Evolutionary conservation across 2,888 invertebrate genomes (phyloP), one percentile per base, ranked within the genome.

Genomic region (Spodoptera littoralis): DNA sequence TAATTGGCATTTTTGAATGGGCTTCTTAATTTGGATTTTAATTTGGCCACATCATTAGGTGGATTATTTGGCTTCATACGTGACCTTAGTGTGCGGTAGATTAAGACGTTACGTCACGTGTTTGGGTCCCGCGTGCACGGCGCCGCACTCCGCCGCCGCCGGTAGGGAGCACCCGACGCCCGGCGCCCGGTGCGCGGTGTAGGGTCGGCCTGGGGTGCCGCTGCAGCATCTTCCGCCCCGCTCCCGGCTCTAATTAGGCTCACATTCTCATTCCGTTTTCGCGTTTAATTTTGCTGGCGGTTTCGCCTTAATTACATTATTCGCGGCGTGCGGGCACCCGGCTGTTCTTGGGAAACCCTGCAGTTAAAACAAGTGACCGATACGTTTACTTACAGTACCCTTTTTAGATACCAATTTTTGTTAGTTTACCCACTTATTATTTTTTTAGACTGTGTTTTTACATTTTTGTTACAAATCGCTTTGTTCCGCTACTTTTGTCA

Each of bases 221-320:
- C 55, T 84, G 87, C 85, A 88, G 71, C 86, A 83, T 81, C 79
- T 81, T 77, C 85, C 83, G 65, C 81, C 82, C 86, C 86, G 83
- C 80, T 78, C 91, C 88, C 90, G 88, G 87, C 92, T 92, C 95
- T 95, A 95, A 95, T 95, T 95, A 95, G 95, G 92, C 93, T 94
- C 94, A 95, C 93, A 95, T 95, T 95, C 95, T 94, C 95, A 92
- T 95, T 95, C 92, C 92, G 93, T 95, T 95, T 94, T 94, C 94
- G 92, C 94, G 93, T 95, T 95, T 95, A 95, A 95, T 95, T 95
- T 94, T 88, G 92, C 90, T 88, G 88, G 94, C 91, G 95, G 95
- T 95, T 93, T 91, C 87, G 90, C 87, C 92, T 94, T 95, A 95
- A 95, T 95, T 95, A 95, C 94, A 91, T 95, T 95, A 95, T 93